Evolutionary conservation across 2,113 vertebrate genomes (phyloP).

Genomic region (Tachysurus vachellii): DNA sequence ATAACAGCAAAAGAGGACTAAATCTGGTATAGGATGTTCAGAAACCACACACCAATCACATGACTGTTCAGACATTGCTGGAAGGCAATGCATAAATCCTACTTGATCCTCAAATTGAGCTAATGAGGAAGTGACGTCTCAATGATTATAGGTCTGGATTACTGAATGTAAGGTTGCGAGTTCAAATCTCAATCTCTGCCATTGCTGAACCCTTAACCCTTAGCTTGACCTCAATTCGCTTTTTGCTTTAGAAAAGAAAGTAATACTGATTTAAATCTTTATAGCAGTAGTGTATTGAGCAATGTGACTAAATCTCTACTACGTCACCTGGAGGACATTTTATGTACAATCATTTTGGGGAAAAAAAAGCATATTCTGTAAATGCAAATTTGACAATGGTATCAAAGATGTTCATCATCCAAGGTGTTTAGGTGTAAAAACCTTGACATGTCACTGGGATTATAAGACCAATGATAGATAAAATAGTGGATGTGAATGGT

Average conservation of each 20-base stretch:
- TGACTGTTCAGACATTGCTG: not conserved
- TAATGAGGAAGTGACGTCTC: not conserved
- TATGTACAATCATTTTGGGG: not conserved
- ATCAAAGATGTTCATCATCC: not conserved
- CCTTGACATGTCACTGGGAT: not conserved
- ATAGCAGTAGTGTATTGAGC: not conserved
- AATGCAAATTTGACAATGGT: not conserved
- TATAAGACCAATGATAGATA: not conserved
- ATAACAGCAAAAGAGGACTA: not conserved
- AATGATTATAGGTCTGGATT: not conserved
- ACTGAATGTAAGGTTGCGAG: not conserved
- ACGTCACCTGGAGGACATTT: not conserved
- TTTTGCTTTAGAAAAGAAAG: not conserved
- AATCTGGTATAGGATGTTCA: not conserved
- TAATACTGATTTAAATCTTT: not conserved
- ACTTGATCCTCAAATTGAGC: not conserved
- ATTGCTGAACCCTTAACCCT: not conserved
- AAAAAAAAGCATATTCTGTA: not conserved
- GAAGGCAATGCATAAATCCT: not conserved
- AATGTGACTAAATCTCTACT: not conserved
- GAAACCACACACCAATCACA: not conserved
- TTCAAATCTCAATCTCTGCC: not conserved
- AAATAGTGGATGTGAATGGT: slow-evolving; percentile 17
- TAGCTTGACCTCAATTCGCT: not conserved
- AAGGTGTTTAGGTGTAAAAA: not conserved